A percentile compares a stretch with the other conserved stretches of the same genome.
Evolutionary conservation across 2,888 invertebrate genomes (phyloP).

Genomic region (Girardia tigrina): DNA sequence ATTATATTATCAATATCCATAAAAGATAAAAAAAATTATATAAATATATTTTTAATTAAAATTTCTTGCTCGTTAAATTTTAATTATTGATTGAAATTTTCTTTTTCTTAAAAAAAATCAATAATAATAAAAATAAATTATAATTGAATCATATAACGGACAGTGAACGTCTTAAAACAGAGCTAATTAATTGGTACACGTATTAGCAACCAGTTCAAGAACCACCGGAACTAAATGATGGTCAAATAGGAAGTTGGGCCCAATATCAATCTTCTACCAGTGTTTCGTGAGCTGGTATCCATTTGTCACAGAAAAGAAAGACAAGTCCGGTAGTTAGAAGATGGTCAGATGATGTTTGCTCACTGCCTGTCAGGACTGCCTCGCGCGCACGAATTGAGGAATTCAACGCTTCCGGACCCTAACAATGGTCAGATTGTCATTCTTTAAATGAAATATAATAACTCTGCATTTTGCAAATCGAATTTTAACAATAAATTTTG

Average conservation of each 20-base stretch:
- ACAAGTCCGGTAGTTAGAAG: neutral
- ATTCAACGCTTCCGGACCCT: neutral
- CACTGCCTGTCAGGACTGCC: neutral
- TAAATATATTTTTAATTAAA: neutral
- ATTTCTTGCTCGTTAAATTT: neutral
- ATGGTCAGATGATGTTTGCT: neutral
- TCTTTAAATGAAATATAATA: neutral
- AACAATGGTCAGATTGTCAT: neutral
- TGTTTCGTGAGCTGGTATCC: neutral
- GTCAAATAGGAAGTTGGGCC: neutral
- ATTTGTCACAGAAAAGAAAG: neutral
- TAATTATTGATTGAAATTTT: neutral
- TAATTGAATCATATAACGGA: neutral
- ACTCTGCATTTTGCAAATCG: neutral
- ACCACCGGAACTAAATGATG: neutral
- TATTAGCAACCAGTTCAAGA: neutral
- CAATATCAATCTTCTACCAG: neutral
- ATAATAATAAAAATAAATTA: neutral
- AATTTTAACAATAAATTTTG: neutral
- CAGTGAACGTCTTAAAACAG: neutral
- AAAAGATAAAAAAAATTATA: too few relatives aligned
- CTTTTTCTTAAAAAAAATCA: neutral
- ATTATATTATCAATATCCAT: too few relatives aligned
- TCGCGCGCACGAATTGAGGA: neutral
- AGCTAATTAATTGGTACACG: neutral